Conservation (phyloP, 2,113 vertebrate genomes). For the Noturus placidus region DNA sequence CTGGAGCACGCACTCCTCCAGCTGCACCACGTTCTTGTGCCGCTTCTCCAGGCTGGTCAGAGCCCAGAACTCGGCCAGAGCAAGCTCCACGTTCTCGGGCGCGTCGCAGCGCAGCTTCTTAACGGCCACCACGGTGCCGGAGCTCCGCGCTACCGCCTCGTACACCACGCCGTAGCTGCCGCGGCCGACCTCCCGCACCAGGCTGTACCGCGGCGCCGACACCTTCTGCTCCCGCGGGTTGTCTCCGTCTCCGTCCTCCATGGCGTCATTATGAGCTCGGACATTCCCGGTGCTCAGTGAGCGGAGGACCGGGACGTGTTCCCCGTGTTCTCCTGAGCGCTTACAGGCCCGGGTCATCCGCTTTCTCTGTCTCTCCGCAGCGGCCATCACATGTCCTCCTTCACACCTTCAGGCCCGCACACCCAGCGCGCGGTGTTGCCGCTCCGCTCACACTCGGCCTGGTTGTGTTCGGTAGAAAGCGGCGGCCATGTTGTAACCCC, state of each 20-base stretch:
- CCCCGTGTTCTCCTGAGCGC: conserved; percentile 15
- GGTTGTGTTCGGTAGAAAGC: background rate
- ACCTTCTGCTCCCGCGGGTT: conserved; percentile 52
- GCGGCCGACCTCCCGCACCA: conserved; percentile 86
- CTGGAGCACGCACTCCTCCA: conserved; percentile 93
- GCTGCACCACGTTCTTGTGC: conserved; percentile 87
- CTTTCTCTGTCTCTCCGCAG: conserved; percentile 48
- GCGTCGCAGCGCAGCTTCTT: conserved; percentile 92
- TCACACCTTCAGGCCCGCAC: too few species aligned
- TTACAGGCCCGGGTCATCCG: conserved; percentile 58
- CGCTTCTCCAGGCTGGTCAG: conserved; percentile 84
- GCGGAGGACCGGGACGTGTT: conserved; percentile 57
- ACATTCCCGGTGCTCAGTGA: conserved; percentile 62
- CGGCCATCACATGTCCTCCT: conserved; percentile 56
- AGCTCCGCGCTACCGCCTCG: conserved; percentile 80
- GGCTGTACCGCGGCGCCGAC: conserved; percentile 77
- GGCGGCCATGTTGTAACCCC: background rate
- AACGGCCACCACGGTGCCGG: conserved; percentile 83
- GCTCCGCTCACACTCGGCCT: fast-evolving
- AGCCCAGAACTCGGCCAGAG: conserved; percentile 91
- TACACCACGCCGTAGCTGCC: conserved; percentile 95
- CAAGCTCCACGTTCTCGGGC: conserved; percentile 92
- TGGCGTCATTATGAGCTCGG: conserved; percentile 47
- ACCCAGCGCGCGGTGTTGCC: background rate
- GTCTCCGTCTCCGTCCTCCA: conserved; percentile 57